Base-by-base conservation (phyloP, 2,797 vertebrate species). In the Sorex maritimensis region DNA sequence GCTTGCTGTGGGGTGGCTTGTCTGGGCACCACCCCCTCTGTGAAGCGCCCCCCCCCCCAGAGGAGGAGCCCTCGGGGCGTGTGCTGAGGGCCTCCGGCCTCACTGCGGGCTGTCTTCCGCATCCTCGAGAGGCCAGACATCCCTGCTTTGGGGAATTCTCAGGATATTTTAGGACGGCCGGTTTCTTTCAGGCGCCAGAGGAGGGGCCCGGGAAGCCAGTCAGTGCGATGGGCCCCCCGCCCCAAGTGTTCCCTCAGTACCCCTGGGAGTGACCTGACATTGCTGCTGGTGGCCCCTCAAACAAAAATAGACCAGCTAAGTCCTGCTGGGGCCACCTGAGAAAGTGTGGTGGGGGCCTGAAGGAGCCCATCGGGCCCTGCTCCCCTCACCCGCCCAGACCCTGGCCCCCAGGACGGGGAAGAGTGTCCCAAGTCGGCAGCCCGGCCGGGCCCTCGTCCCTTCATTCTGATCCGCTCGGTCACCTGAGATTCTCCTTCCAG, bases 121-220 rank as follows among this genome's bases (percentile, higher is more conserved):
- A 3, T 44, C 41, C 49, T 52, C 49, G 80, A 95, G 80, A 97
- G 94, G 61, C 87, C 94, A 89, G 81, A 96, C 90, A 86, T 67
- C 14, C 49, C 0, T 23, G 41, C 73, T 86, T 74, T 2, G 26
- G 63, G 90, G 80, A 78, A 61, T 69, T 81, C 58, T 78, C 41
- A 17, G 83, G 72, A 41, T 11, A 14, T 84, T 86, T 95, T n/a
- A 65, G 79, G 75, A 19, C 81, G 52, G 28, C 30, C 46, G 13
- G 6, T 72, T 3, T 26, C 86, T 80, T n/a, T 19, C 41, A 67
- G 80, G 34, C 19, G 2, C 49, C 49, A 52, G 49, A 8, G 41
- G 41, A 44, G 41, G 41, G 41, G 41, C 41, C 7, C 2, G 41
- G 41, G 41, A 7, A 44, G 41, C 41, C 3, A 4, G 41, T 92